Conservation (phyloP, 2,888 invertebrate species). For the Caenorhabditis japonica region DNA sequence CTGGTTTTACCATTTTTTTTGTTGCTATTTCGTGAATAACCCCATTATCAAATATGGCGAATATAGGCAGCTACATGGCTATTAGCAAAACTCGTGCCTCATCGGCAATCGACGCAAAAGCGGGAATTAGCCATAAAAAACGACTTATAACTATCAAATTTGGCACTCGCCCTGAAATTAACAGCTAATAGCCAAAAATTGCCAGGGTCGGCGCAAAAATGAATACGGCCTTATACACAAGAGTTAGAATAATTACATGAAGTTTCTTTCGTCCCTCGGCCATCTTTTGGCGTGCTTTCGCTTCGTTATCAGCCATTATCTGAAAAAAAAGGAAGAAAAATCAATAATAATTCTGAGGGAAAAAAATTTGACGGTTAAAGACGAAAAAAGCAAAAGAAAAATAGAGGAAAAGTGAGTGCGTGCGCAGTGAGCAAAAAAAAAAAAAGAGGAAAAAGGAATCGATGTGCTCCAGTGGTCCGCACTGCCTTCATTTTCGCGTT, state of each 20-base stretch:
- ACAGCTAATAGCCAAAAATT: no score
- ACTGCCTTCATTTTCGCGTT: slow-evolving; percentile 23
- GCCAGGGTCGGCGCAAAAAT: no score
- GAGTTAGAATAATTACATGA: slow-evolving; percentile 17
- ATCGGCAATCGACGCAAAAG: no score
- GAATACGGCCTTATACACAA: no score
- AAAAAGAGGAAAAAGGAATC: slow-evolving; percentile 33
- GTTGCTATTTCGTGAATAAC: not conserved
- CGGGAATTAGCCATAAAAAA: no score
- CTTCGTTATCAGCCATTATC: slow-evolving; percentile 73
- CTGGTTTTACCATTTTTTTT: no score
- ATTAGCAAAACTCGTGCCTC: no score
- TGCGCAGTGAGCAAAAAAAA: slow-evolving; percentile 35
- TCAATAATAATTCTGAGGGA: not conserved
- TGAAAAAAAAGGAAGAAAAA: slow-evolving; percentile 12
- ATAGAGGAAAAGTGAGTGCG: slow-evolving; percentile 35
- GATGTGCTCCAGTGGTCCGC: slow-evolving; percentile 45
- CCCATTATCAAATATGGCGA: not conserved
- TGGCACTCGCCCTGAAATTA: no score
- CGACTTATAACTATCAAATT: no score
- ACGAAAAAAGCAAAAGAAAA: slow-evolving; percentile 13
- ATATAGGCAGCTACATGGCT: no score
- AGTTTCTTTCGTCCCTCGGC: slow-evolving; percentile 75
- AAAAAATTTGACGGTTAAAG: not conserved
- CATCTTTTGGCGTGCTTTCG: slow-evolving; percentile 71